These are phyloP conservation scores for Leptopilina clavipes DNA, from an alignment of 1,140 invertebrate genomes.

Conservation along the genomic window DNA sequence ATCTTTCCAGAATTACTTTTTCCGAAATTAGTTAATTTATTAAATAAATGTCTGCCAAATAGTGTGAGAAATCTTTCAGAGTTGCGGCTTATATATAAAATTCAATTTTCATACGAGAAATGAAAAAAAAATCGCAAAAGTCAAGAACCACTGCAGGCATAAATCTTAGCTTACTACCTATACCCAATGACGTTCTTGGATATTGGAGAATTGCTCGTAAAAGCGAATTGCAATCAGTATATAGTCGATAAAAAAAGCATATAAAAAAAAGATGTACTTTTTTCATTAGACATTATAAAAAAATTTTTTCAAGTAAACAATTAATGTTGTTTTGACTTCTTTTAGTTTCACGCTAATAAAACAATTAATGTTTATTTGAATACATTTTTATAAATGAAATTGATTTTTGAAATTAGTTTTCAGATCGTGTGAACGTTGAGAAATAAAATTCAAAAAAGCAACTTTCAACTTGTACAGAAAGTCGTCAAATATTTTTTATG, in stretches of 20 bases:
- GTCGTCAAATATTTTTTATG: slow-evolving; percentile 39
- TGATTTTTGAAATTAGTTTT: background rate
- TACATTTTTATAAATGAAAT: background rate
- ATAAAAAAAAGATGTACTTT: background rate
- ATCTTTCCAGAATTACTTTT: too few relatives aligned
- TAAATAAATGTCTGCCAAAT: too few relatives aligned
- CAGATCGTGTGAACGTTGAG: background rate
- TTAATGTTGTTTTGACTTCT: too few relatives aligned
- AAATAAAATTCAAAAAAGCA: background rate
- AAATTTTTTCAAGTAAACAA: background rate
- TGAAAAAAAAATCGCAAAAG: slow-evolving; percentile 39
- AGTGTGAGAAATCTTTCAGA: too few relatives aligned
- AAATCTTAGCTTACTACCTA: slow-evolving; percentile 1
- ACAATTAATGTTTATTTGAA: too few relatives aligned
- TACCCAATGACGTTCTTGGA: background rate
- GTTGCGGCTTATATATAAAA: background rate
- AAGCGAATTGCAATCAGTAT: background rate
- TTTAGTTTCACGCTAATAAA: too few relatives aligned
- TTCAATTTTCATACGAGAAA: background rate
- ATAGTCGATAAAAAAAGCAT: background rate
- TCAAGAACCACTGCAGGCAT: slow-evolving; percentile 42
- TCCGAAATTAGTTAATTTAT: too few relatives aligned
- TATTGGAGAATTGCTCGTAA: slow-evolving; percentile 19
- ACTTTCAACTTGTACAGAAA: background rate
- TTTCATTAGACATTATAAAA: background rate